Evolutionary conservation across 2,113 vertebrate genomes (phyloP).

Genomic region (Phalacrocorax aristotelis): DNA sequence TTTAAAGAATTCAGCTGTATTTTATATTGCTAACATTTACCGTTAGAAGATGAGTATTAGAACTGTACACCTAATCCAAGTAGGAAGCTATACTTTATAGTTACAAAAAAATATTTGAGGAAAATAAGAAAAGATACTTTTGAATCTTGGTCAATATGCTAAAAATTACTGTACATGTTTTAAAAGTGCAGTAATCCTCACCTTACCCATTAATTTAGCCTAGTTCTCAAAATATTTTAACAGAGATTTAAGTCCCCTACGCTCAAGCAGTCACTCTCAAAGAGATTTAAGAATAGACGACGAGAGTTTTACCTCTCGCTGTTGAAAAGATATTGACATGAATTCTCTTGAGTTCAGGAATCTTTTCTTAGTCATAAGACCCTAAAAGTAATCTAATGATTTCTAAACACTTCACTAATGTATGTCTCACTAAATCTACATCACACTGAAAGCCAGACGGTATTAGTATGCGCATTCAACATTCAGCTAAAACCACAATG

Average conservation of each 20-base stretch:
- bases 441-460: not conserved
- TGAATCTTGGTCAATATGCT: not conserved
- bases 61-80: not conserved
- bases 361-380: not conserved
- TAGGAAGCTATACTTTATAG: not conserved
- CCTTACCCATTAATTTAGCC: not conserved
- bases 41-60: fast-evolving
- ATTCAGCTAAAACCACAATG: not conserved
- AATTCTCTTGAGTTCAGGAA: not conserved
- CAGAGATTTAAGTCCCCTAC: not conserved
- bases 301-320: not conserved
- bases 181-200: not conserved
- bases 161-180: not conserved
- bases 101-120: not conserved
- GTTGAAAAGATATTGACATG: not conserved
- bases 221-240: not conserved
- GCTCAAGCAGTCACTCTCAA: not conserved
- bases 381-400: not conserved
- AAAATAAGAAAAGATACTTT: not conserved
- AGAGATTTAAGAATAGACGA: not conserved
- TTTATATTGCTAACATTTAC: not conserved
- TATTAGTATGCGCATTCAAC: not conserved
- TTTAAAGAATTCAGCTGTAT: not conserved
- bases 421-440: not conserved
- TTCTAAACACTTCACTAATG: not conserved